phyloP scores from a whole-genome alignment of 2,797 vertebrate species.

The Rousettus madagascariensis region DNA sequence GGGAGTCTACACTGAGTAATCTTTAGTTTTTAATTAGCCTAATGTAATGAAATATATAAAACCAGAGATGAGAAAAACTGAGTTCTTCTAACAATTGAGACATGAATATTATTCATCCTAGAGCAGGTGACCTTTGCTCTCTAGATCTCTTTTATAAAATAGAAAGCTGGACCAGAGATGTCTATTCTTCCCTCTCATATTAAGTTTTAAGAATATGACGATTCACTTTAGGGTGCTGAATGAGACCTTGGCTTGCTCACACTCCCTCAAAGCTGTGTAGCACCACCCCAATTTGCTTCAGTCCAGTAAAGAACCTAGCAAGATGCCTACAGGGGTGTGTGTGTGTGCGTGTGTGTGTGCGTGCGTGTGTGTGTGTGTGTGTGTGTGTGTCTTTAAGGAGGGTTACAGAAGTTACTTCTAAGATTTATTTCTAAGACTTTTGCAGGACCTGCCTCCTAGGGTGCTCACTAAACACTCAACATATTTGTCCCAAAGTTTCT shows the following conservation, averaged over 20 bases:
- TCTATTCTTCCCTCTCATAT: neutral
- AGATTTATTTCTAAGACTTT: neutral
- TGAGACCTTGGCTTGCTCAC: neutral
- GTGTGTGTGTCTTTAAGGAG: rapidly evolving
- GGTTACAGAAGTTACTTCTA: neutral
- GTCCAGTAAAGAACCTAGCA: neutral
- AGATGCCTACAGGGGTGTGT: neutral
- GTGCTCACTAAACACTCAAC: neutral
- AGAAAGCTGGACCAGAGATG: neutral
- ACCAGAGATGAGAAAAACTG: neutral
- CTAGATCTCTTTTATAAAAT: neutral
- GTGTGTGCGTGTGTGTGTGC: rapidly evolving
- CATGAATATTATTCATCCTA: neutral
- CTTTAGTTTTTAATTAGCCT: neutral
- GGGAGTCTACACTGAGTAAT: neutral
- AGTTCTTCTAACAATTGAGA: neutral
- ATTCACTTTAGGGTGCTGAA: neutral
- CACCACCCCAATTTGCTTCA: neutral
- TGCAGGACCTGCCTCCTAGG: neutral
- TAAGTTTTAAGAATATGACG: neutral
- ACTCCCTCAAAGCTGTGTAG: neutral
- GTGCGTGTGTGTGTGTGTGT: no score
- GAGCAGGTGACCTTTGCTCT: neutral
- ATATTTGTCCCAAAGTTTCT: neutral
- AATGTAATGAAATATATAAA: neutral